phyloP scores from a whole-genome alignment of 2,113 vertebrate species.

The Symphodus melops region DNA sequence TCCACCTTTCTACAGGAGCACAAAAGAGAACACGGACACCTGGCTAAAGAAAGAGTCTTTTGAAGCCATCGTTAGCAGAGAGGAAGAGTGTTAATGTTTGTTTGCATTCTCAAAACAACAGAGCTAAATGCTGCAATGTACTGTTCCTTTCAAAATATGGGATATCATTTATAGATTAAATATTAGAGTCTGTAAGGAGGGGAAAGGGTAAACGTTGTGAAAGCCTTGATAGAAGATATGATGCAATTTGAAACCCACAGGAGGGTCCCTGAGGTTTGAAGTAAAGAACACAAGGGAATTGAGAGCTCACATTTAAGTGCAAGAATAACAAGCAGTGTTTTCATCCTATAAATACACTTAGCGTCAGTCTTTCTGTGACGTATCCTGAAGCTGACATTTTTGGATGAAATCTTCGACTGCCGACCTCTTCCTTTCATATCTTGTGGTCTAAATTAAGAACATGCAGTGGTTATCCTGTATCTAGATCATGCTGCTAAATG shows the following conservation, averaged over 20 bases:
- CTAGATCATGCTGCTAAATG: slow-evolving; percentile 17
- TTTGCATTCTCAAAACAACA: no score
- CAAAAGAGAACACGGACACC: no score
- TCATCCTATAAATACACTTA: not conserved
- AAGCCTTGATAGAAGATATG: not conserved
- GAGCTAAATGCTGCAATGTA: no score
- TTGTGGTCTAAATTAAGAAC: slow-evolving; percentile 19
- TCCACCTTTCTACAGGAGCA: no score
- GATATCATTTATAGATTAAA: no score
- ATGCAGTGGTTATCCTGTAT: slow-evolving; percentile 23
- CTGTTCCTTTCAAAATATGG: not conserved
- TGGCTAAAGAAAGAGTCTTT: no score
- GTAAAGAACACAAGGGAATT: slow-evolving; percentile 25
- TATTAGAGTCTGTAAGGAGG: no score
- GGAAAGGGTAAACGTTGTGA: no score
- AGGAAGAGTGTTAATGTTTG: no score
- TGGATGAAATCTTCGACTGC: not conserved
- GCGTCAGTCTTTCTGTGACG: not conserved
- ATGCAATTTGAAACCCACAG: slow-evolving; percentile 37
- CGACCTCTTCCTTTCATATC: not conserved
- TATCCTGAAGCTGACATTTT: not conserved
- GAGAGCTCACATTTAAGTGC: slow-evolving; percentile 6
- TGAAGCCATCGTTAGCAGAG: no score
- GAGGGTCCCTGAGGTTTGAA: not conserved
- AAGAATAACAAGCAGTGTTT: slow-evolving; percentile 13